These are phyloP conservation scores for Oreochromis grahami DNA, from an alignment of 2,797 vertebrate species.

Conservation along the genomic window DNA sequence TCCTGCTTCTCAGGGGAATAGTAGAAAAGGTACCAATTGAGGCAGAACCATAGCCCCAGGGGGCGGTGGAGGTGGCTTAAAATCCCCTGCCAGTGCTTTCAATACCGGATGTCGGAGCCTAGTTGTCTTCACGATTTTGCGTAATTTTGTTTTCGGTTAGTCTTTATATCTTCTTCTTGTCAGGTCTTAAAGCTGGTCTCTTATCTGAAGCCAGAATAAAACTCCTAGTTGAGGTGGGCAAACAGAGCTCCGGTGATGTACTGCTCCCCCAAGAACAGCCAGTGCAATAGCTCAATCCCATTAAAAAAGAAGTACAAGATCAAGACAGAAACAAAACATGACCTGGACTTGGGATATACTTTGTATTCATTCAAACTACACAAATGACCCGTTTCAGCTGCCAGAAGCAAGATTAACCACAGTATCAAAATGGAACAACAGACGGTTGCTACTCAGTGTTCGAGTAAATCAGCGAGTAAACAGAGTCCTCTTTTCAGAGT, in stretches of 20 bases:
- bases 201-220: conserved; percentile 31
- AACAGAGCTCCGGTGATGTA: conserved; percentile 42
- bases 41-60: neutral
- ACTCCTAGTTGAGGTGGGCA: conserved; percentile 32
- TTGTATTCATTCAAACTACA: conserved; percentile 18
- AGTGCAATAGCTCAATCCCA: conserved; percentile 26
- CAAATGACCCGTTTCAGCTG: conserved; percentile 16
- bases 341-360: neutral
- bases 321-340: conserved; percentile 40
- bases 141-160: neutral
- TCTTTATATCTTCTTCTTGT: conserved; percentile 38
- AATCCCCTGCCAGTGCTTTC: conserved; percentile 7
- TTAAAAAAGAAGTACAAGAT: conserved; percentile 26
- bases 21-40: neutral
- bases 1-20: neutral
- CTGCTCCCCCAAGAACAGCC: conserved; percentile 24
- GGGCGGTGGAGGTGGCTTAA: conserved; percentile 4
- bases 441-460: conserved; percentile 3
- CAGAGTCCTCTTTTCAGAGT: conserved; percentile 32
- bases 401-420: conserved; percentile 42
- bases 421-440: conserved; percentile 15
- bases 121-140: conserved; percentile 13
- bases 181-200: conserved; percentile 28
- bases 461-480: conserved; percentile 41
- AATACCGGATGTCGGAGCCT: conserved; percentile 7